Conservation (phyloP, 1,140 invertebrate species). For the Diploscapter pachys region DNA sequence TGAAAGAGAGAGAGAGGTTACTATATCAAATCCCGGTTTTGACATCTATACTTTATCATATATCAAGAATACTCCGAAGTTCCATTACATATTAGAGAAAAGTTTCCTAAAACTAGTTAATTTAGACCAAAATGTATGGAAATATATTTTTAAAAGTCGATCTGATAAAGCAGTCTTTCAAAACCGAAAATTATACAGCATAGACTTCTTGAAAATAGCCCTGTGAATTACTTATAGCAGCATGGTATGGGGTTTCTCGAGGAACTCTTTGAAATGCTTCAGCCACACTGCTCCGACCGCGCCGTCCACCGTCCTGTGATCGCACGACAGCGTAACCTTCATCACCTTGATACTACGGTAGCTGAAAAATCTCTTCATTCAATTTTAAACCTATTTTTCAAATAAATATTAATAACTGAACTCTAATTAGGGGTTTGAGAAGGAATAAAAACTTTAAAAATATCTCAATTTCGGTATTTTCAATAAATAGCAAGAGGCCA, state of each 20-base stretch:
- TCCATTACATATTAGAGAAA: no score
- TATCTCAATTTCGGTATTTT: not conserved
- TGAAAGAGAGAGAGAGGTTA: no score
- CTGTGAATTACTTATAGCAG: conserved; percentile 62
- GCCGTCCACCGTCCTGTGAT: conserved; percentile 73
- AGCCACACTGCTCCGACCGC: conserved; percentile 73
- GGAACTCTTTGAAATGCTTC: conserved; percentile 66
- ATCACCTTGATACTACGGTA: conserved; percentile 65
- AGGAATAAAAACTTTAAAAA: not conserved
- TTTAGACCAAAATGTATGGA: not conserved
- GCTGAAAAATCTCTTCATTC: conserved; percentile 55
- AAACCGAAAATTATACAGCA: not conserved
- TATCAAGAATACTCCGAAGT: no score
- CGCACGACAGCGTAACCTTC: conserved; percentile 71
- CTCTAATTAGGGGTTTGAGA: not conserved
- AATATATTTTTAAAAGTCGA: not conserved
- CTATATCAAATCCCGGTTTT: no score
- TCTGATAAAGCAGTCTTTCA: not conserved
- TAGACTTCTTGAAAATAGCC: not conserved
- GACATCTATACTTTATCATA: no score
- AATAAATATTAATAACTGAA: not conserved
- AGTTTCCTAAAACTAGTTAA: not conserved
- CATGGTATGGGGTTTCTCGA: conserved; percentile 70
- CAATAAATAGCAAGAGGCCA: conserved; percentile 4
- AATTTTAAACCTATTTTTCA: not conserved